Evolutionary conservation across 1,140 invertebrate species (phyloP), one percentile per base, ranked within the genome.

Genomic region (Brachystomella parvula): DNA sequence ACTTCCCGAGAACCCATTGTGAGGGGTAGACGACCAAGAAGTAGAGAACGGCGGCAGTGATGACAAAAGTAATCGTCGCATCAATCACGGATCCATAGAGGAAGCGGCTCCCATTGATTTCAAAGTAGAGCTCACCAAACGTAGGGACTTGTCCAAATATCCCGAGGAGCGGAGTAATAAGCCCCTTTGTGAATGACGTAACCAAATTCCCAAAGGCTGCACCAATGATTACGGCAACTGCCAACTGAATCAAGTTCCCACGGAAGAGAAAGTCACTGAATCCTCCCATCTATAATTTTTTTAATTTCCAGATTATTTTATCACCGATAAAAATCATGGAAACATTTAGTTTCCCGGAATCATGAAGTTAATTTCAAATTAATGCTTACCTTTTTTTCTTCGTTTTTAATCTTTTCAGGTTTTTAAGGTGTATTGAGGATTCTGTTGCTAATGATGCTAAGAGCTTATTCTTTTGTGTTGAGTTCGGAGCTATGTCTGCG

Each of bases 231-330:
- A 62, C 60, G 26, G 60, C 60, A 3, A 44, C 35, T 3, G 31
- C 60, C 3, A 62, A 26, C 31, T 62, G 60, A 28, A 62, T 62
- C 17, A 62, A 24, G 24, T 62, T 62, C 39, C 60, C 60, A 26
- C 60, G 60, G 31, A 62, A 21, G 28, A 62, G 3, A 24, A 62
- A 62, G 60, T 62, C 60, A 3, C 28, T 35, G 31, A 62, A 62
- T 6, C 60, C 60, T n/a, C 39, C 39, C 39, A 44, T 44, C n/a
- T n/a, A n/a, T n/a, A n/a, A n/a, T n/a, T n/a, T n/a, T n/a, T n/a
- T n/a, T n/a, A n/a, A n/a, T n/a, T n/a, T n/a, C n/a, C n/a, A n/a
- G n/a, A n/a, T n/a, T n/a, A n/a, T n/a, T 44, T 9, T n/a, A 44
- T 12, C 39, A 44, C 9, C 9, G 39, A 12, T 44, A 44, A 44